Evolutionary conservation across 2,113 vertebrate genomes (phyloP).

Genomic region (Varanus komodoensis): DNA sequence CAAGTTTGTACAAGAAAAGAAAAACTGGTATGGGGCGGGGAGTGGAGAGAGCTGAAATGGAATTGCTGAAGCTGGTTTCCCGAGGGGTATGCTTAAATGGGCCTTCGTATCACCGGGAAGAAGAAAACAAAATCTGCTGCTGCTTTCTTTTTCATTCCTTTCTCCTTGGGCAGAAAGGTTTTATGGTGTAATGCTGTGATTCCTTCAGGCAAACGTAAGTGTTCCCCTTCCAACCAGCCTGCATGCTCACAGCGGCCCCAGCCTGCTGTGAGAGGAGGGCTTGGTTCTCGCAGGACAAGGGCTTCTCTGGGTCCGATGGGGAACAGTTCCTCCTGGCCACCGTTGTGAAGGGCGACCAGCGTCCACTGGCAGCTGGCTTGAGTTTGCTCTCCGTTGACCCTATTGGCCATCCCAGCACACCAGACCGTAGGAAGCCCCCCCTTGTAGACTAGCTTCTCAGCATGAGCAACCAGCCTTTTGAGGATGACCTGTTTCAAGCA

Average conservation of each 20-base stretch:
- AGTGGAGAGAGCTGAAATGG: slow-evolving; percentile 54
- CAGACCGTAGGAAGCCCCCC: not conserved
- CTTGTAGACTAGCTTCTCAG: not conserved
- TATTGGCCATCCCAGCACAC: not conserved
- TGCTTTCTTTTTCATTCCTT: slow-evolving; percentile 13
- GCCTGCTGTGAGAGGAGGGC: not conserved
- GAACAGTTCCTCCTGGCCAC: not conserved
- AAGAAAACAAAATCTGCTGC: slow-evolving; percentile 18
- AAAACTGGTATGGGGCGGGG: not conserved
- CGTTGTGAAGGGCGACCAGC: not conserved
- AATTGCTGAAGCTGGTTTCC: slow-evolving; percentile 65
- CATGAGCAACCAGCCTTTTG: not conserved
- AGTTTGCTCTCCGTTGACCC: not conserved
- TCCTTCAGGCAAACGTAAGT: not conserved
- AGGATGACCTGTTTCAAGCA: not conserved
- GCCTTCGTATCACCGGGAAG: slow-evolving; percentile 46
- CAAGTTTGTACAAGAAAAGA: slow-evolving; percentile 56
- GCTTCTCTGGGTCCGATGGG: no score
- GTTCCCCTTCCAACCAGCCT: no score
- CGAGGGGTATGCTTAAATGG: slow-evolving; percentile 64
- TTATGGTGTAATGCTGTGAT: not conserved
- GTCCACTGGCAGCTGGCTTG: no score
- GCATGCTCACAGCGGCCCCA: not conserved
- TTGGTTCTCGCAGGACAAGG: not conserved
- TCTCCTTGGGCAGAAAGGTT: not conserved